Percentiles rank a stretch among this genome's conserved stretches.
These are phyloP conservation scores for Chaetorhynchus papuensis DNA, from an alignment of 2,113 vertebrate genomes.

Conservation along the genomic window DNA sequence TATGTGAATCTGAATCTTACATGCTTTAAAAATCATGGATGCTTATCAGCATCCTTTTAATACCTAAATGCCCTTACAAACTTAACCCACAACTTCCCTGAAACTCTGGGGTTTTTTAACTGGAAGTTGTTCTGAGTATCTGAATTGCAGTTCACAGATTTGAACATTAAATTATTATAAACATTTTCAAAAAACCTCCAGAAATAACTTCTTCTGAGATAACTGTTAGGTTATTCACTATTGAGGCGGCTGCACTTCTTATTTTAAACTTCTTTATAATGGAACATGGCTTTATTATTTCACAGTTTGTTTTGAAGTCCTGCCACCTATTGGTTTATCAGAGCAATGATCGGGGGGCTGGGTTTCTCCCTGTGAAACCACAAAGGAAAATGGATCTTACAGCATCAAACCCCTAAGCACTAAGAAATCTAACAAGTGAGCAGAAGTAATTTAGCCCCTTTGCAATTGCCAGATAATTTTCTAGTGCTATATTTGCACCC, in stretches of 20 bases:
- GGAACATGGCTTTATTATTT: neutral
- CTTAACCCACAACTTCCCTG: neutral
- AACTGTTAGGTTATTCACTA: neutral
- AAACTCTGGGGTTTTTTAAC: neutral
- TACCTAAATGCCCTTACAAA: neutral
- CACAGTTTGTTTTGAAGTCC: constrained; percentile 44
- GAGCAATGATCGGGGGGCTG: neutral
- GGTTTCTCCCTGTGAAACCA: neutral
- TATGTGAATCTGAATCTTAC: neutral
- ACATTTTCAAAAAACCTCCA: neutral
- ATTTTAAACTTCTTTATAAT: neutral
- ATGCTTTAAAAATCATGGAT: neutral
- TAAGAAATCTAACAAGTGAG: neutral
- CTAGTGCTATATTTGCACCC: neutral
- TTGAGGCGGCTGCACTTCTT: neutral
- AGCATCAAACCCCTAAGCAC: neutral
- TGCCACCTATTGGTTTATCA: constrained; percentile 56
- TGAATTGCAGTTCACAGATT: neutral
- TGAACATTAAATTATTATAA: neutral
- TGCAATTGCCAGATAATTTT: neutral
- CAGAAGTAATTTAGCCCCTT: neutral
- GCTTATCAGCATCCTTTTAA: neutral
- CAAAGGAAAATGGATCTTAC: neutral
- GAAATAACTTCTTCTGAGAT: neutral
- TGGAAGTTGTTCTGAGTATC: neutral